phyloP scores from a whole-genome alignment of 2,888 invertebrate genomes.

The Actias luna region DNA sequence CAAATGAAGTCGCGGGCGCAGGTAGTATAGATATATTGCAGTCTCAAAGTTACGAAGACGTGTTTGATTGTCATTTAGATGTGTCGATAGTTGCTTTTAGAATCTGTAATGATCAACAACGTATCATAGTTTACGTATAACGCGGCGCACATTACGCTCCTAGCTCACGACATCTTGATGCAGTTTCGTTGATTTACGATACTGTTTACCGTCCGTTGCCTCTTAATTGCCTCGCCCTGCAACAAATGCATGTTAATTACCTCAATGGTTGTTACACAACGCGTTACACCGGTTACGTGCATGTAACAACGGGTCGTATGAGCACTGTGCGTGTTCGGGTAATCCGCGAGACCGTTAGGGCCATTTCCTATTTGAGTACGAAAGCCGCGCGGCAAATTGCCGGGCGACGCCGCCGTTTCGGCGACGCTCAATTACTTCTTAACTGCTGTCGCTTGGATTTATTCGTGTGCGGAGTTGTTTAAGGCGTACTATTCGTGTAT shows the following conservation, averaged over 20 bases:
- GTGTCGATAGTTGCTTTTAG: not conserved
- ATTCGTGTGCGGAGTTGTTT: constrained; percentile 41
- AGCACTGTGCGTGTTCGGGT: constrained; percentile 21
- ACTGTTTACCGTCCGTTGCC: constrained; percentile 31
- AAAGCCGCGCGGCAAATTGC: constrained; percentile 38
- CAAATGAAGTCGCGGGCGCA: too few species aligned
- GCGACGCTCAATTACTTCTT: constrained; percentile 45
- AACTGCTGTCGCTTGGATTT: constrained; percentile 46
- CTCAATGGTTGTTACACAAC: constrained; percentile 22
- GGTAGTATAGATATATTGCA: not conserved
- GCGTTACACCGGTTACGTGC: constrained; percentile 17
- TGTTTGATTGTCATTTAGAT: not conserved
- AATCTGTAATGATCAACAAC: not conserved
- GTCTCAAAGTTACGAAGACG: not conserved
- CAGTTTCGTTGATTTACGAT: constrained; percentile 41
- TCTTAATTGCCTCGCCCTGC: constrained; percentile 31
- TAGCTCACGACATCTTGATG: constrained; percentile 35
- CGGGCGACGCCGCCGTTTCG: constrained; percentile 41
- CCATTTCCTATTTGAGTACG: constrained; percentile 23
- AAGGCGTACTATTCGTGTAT: constrained; percentile 30
- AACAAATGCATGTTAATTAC: constrained; percentile 29
- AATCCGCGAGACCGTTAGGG: constrained; percentile 29
- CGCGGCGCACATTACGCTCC: constrained; percentile 22
- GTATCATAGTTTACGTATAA: not conserved
- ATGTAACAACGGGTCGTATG: constrained; percentile 16